Conservation (phyloP, 2,113 vertebrate species). For the Bucco capensis region DNA sequence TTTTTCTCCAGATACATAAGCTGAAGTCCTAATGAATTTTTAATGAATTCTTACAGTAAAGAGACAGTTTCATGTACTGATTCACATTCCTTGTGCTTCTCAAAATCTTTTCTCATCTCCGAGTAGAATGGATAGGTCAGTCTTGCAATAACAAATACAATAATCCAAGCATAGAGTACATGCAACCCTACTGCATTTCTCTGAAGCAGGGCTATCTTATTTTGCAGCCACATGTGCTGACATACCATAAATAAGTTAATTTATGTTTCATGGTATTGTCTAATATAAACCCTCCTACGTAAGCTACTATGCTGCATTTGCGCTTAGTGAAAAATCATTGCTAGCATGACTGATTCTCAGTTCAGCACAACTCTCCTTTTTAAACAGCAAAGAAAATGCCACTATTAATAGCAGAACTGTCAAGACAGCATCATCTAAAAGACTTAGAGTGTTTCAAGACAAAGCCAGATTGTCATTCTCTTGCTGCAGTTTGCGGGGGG, state of each 20-base stretch:
- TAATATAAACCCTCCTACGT: not conserved
- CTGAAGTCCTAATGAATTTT: not conserved
- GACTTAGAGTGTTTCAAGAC: conserved; percentile 46
- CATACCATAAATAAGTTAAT: not conserved
- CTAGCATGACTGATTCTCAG: not conserved
- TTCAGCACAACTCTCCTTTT: conserved; percentile 23
- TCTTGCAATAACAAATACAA: not conserved
- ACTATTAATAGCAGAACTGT: conserved; percentile 60
- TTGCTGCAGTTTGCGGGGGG: not conserved
- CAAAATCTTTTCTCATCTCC: not conserved
- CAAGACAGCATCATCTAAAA: conserved; percentile 48
- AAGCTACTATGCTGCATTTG: not conserved
- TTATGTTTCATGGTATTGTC: not conserved
- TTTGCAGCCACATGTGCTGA: not conserved
- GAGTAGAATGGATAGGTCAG: not conserved
- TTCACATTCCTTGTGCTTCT: not conserved
- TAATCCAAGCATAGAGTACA: not conserved
- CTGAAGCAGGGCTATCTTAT: not conserved
- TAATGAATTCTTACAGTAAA: not conserved
- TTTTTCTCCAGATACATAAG: not conserved
- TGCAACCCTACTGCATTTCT: not conserved
- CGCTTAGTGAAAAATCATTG: not conserved
- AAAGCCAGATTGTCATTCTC: conserved; percentile 42
- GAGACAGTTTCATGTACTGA: not conserved
- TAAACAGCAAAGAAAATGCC: conserved; percentile 12